Evolutionary conservation across 2,113 vertebrate species (phyloP), one percentile per base, ranked within the genome.

Genomic region (Aptenodytes forsteri): DNA sequence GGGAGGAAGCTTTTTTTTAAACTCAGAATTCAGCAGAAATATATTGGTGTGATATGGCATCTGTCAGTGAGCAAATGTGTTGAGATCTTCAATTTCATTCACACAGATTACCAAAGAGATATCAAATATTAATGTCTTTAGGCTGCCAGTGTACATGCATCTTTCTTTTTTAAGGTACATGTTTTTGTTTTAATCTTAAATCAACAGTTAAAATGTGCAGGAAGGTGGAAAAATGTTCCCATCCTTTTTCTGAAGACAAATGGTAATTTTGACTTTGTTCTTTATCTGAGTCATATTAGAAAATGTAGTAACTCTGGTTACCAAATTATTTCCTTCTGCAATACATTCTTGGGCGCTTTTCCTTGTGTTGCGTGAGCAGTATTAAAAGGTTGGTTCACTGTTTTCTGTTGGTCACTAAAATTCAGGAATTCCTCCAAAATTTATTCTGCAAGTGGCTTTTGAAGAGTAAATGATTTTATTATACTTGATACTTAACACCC

Each of bases 311-410:
- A 72, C 61, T 96, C 34, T 80, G 44, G 40, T 82, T 95, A 87
- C 40, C 27, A 92, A 82, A 87, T 94, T 54, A 67, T 95, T 96
- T 93, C 90, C 34, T 42, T 90, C 50, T 95, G 83, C 77, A 79
- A 0, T 79, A 25, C 59, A 25, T 92, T 91, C 38, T 87, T 94
- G 65, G 36, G 30, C 2, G 1, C 40, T 95, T 76, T 40, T 52
- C 7, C 56, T 89, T 82, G 30, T 72, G 30, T 82, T 11, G 5
- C 11, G 2, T 64, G 47, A 91, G 30, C 65, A n/a, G 40, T 46
- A 21, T 58, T 34, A 49, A 71, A 73, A 92, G 30, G 11, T 79
- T 82, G 34, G 46, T 75, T 89, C 21, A 4, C 14, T 90, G 11
- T 72, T 83, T 22, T 49, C 20, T 58, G 12, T 50, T 76, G 30